phyloP scores from a whole-genome alignment of 2,113 vertebrate genomes.

The Loxodonta africana region DNA sequence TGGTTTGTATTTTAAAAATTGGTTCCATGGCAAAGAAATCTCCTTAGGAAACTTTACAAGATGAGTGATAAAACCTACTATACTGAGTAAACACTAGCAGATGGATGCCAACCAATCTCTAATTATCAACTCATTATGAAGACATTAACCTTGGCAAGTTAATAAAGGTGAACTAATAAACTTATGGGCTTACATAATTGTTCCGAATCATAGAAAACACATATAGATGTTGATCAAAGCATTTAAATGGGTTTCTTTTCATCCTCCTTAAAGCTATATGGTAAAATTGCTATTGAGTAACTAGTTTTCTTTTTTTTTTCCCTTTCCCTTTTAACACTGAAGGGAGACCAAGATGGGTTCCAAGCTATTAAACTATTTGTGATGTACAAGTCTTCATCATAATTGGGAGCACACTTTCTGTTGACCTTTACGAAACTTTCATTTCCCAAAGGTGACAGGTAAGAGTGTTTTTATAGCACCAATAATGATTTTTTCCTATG shows the following conservation, averaged over 20 bases:
- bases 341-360: conserved; percentile 83
- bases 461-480: conserved; percentile 88
- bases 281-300: conserved; percentile 25
- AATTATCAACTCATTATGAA: conserved; percentile 69
- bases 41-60: conserved; percentile 58
- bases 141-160: conserved; percentile 68
- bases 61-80: conserved; percentile 46
- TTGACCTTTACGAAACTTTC: conserved; percentile 91
- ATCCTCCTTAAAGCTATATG: conserved; percentile 62
- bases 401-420: conserved; percentile 97
- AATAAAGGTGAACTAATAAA: conserved; percentile 77
- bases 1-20: conserved; percentile 42
- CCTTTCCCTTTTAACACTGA: conserved; percentile 65
- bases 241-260: conserved; percentile 51
- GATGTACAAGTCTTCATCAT: conserved; percentile 93
- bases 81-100: conserved; percentile 60
- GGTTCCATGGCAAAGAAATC: conserved; percentile 34
- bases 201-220: conserved; percentile 44
- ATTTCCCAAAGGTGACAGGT: conserved; percentile 93
- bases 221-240: not conserved
- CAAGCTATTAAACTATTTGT: conserved; percentile 92
- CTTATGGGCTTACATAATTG: conserved; percentile 41
- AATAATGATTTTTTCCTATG: conserved; percentile 89
- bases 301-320: not conserved
- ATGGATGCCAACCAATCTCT: conserved; percentile 59